Percentiles rank a stretch among this genome's conserved stretches.
These are phyloP conservation scores for Eulithis testata DNA, from an alignment of 2,888 invertebrate species.

Conservation along the genomic window DNA sequence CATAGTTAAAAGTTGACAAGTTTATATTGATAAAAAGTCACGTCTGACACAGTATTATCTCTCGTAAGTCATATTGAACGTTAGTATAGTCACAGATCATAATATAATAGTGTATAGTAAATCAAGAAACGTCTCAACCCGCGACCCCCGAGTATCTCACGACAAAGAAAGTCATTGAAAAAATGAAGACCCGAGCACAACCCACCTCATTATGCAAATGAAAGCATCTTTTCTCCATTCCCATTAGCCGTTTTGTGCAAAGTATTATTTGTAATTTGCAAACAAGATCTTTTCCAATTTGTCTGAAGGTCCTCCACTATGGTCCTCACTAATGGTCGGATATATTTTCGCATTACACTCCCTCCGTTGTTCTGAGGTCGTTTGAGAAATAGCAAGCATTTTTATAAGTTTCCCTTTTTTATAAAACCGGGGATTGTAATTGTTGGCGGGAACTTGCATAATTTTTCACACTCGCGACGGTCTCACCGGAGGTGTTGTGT, in stretches of 20 bases:
- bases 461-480: conserved; percentile 31
- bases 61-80: conserved; percentile 52
- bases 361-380: conserved; percentile 54
- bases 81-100: too few relatives aligned
- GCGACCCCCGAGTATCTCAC: conserved; percentile 26
- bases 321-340: conserved; percentile 56
- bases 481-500: conserved; percentile 26
- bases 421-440: conserved; percentile 43
- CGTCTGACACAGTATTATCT: conserved; percentile 6
- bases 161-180: conserved; percentile 58
- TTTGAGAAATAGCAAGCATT: conserved; percentile 55
- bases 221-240: conserved; percentile 71
- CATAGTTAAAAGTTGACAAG: too few relatives aligned
- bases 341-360: conserved; percentile 63
- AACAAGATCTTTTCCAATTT: conserved; percentile 72
- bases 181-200: conserved; percentile 62
- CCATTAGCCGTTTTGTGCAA: conserved; percentile 64
- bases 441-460: conserved; percentile 32
- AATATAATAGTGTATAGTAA: too few relatives aligned
- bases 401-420: conserved; percentile 50
- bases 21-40: not conserved
- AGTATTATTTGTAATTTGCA: conserved; percentile 73
- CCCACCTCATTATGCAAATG: conserved; percentile 75
- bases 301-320: conserved; percentile 54
- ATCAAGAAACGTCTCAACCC: conserved; percentile 50